Conservation (phyloP, 2,888 invertebrate genomes). For the Dinocampus coccinellae region DNA sequence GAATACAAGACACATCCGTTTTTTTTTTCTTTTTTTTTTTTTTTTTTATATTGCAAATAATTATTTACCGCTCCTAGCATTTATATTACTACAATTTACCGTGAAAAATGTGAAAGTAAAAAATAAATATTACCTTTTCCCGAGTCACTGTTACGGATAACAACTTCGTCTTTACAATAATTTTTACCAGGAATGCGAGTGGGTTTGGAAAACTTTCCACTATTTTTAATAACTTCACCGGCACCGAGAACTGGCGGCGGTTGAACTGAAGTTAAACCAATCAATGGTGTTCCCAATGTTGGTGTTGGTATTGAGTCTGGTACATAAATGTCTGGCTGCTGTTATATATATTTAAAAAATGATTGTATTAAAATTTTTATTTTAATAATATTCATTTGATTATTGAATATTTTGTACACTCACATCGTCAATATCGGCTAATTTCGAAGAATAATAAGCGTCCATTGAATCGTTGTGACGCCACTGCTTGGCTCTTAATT, state of each 20-base stretch:
- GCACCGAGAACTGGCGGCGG: conserved; percentile 78
- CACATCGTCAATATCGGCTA: conserved; percentile 68
- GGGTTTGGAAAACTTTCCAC: conserved; percentile 89
- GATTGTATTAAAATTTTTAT: too few species aligned
- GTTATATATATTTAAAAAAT: not conserved
- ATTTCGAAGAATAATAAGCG: conserved; percentile 79
- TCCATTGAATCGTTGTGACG: conserved; percentile 86
- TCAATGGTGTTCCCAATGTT: conserved; percentile 53
- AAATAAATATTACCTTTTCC: conserved; percentile 83
- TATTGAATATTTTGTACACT: not conserved
- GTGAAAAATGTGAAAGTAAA: conserved; percentile 21
- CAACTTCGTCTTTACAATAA: conserved; percentile 94
- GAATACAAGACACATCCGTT: conserved; percentile 42
- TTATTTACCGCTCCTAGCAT: conserved; percentile 30
- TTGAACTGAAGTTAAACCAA: conserved; percentile 70
- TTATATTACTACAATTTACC: conserved; percentile 16
- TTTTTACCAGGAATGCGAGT: conserved; percentile 93
- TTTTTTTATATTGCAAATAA: conserved; percentile 13
- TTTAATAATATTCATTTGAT: conserved; percentile 18
- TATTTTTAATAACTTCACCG: conserved; percentile 88
- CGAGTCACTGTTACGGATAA: conserved; percentile 94
- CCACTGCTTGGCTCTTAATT: conserved; percentile 93
- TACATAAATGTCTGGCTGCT: conserved; percentile 42
- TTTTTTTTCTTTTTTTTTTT: conserved; percentile 9
- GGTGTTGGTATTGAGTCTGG: conserved; percentile 60